A percentile compares a stretch with the other conserved stretches of the same genome.
Conservation (phyloP, 2,888 invertebrate species). For the Parnassius glacialis region DNA sequence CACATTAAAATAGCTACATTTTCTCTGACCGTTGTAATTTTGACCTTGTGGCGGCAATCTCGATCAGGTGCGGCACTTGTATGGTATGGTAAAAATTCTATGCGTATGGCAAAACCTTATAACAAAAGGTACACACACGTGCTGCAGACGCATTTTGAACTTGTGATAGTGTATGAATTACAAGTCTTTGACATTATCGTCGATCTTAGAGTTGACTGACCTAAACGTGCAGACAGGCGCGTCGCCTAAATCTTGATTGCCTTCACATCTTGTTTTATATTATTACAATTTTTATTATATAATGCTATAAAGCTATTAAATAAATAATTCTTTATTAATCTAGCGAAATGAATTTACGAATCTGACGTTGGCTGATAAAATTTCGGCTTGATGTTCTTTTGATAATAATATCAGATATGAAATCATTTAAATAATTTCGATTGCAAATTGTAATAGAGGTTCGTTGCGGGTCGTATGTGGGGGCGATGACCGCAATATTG, state of each 20-base stretch:
- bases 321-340: conserved; percentile 8
- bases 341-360: neutral
- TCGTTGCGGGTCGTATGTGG: conserved; percentile 54
- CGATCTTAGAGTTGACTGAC: conserved; percentile 49
- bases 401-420: conserved; percentile 8
- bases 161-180: conserved; percentile 44
- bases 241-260: conserved; percentile 42
- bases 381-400: neutral
- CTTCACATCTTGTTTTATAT: conserved; percentile 38
- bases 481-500: conserved; percentile 78
- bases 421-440: conserved; percentile 20
- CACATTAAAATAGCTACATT: no score
- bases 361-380: neutral
- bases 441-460: conserved; percentile 30
- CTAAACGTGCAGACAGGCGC: conserved; percentile 41
- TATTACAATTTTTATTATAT: no score
- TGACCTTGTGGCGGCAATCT: no score
- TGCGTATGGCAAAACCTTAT: no score
- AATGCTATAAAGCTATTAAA: conserved; percentile 28
- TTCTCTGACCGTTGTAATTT: no score
- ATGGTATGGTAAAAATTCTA: no score
- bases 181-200: conserved; percentile 44
- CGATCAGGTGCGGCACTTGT: no score
- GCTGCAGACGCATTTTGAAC: conserved; percentile 1
- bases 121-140: no score